phyloP scores from a whole-genome alignment of 1,140 invertebrate species.

The Hormaphis cornu region DNA sequence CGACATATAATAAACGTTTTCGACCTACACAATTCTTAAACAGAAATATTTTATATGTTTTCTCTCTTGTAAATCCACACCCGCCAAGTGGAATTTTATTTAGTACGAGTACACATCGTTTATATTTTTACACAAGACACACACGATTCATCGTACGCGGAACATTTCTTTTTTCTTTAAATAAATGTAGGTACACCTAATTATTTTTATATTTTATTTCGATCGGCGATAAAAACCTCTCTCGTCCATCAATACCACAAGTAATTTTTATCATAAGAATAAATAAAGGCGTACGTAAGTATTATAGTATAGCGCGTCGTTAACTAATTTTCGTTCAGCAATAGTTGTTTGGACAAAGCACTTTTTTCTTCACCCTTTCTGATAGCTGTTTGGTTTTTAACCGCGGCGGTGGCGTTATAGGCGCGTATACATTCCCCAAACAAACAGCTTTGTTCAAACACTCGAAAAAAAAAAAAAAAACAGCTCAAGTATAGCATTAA shows the following conservation, averaged over 20 bases:
- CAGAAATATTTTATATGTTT: neutral
- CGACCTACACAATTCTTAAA: neutral
- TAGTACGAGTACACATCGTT: too few relatives aligned
- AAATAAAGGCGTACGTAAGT: neutral
- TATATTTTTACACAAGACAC: too few relatives aligned
- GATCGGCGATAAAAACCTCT: too few relatives aligned
- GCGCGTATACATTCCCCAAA: slow-evolving; percentile 1
- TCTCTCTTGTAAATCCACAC: neutral
- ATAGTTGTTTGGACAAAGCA: slow-evolving; percentile 10
- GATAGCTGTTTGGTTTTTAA: neutral
- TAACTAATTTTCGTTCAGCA: neutral
- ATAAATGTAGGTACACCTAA: too few relatives aligned
- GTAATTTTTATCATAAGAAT: neutral
- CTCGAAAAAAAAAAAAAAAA: slow-evolving; percentile 12
- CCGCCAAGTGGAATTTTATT: too few relatives aligned
- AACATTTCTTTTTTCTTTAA: too few relatives aligned
- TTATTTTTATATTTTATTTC: too few relatives aligned
- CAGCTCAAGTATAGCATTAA: slow-evolving; percentile 21
- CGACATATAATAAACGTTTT: slow-evolving; percentile 27
- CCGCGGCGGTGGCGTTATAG: neutral
- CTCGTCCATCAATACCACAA: too few relatives aligned
- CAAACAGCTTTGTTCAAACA: slow-evolving; percentile 30
- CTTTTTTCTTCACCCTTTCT: neutral
- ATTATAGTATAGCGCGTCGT: neutral
- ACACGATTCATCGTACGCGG: too few relatives aligned